Evolutionary conservation across 2,797 vertebrate genomes (phyloP).

Genomic region (Anniella stebbinsi): DNA sequence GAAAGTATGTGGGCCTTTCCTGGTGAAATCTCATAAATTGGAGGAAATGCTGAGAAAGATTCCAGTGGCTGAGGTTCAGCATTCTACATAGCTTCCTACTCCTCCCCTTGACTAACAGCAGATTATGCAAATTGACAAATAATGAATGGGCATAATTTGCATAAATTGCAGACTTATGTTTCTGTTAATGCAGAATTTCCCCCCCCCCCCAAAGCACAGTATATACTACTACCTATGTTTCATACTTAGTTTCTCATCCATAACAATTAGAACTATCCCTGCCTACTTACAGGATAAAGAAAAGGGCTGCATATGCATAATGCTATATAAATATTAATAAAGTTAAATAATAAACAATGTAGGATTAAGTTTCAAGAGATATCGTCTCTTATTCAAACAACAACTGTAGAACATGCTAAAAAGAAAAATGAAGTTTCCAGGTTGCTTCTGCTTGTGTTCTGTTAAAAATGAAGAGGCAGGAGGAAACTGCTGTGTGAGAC

Average conservation of each 20-base stretch:
- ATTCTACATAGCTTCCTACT: background rate
- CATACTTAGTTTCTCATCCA: background rate
- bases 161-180: background rate
- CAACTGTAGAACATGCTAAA: background rate
- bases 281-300: background rate
- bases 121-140: background rate
- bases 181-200: background rate
- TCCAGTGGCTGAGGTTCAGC: background rate
- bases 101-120: background rate
- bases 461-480: accelerated
- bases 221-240: background rate
- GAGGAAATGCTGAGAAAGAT: background rate
- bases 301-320: constrained; percentile 24
- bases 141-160: background rate
- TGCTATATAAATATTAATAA: constrained; percentile 47
- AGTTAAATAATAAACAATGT: constrained; percentile 36
- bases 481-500: background rate
- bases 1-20: background rate
- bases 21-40: background rate
- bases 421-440: accelerated
- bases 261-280: background rate
- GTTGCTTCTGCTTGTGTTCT: background rate
- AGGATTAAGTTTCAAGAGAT: background rate
- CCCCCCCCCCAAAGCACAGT: background rate
- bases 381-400: background rate